Evolutionary conservation across 2,113 vertebrate genomes (phyloP).

Genomic region (Bubo scandiacus): DNA sequence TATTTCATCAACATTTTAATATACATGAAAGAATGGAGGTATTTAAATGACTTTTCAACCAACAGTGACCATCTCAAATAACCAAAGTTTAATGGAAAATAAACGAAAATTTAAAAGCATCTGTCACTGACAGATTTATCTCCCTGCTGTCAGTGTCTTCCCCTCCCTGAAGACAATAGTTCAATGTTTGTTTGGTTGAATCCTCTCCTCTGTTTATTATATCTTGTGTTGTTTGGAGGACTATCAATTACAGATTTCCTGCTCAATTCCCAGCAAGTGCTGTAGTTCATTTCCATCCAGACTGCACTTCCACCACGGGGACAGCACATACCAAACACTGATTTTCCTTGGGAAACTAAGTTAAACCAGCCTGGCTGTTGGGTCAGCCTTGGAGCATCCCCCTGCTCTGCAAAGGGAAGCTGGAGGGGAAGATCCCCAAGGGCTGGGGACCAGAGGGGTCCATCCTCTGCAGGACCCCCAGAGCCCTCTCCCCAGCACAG

Average conservation of each 20-base stretch:
- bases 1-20: background rate
- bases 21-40: accelerated
- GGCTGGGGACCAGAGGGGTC: background rate
- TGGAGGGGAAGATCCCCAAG: background rate
- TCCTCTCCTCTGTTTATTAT: background rate
- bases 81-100: background rate
- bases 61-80: background rate
- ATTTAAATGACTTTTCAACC: background rate
- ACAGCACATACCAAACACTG: accelerated
- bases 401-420: no score
- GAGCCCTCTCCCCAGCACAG: background rate
- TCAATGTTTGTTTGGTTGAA: background rate
- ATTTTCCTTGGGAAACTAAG: background rate
- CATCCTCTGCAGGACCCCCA: background rate
- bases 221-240: background rate
- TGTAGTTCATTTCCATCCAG: background rate
- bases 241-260: background rate
- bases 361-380: background rate
- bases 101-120: background rate
- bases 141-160: background rate
- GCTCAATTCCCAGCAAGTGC: background rate
- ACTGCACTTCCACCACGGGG: accelerated
- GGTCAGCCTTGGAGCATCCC: background rate
- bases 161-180: background rate
- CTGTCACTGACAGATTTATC: background rate